A percentile compares a stretch with the other conserved stretches of the same genome.
Conservation (phyloP, 1,140 invertebrate species). For the Paramacrobiotus metropolitanus region DNA sequence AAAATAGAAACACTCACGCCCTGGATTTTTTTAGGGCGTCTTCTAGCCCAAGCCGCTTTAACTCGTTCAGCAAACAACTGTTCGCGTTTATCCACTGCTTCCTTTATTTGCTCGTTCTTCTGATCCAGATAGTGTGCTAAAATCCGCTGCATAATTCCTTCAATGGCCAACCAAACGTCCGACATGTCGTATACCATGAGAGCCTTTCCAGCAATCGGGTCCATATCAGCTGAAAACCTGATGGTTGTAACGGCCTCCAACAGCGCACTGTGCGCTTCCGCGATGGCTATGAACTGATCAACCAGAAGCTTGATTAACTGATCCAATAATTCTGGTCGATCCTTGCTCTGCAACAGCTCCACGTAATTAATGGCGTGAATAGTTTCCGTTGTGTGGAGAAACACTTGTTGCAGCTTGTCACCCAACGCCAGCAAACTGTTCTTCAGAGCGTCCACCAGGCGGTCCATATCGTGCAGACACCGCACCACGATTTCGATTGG, state of each 20-base stretch:
- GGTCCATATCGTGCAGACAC: neutral
- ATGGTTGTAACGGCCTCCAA: neutral
- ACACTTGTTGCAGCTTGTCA: neutral
- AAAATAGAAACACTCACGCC: too few relatives aligned
- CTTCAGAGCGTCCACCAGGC: neutral
- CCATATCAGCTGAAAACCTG: neutral
- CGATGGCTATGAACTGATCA: neutral
- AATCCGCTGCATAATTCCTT: neutral
- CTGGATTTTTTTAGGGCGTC: neutral
- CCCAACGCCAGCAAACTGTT: neutral
- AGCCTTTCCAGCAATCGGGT: neutral
- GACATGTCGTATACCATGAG: neutral
- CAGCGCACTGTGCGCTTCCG: neutral
- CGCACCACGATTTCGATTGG: neutral
- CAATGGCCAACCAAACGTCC: conserved; percentile 2
- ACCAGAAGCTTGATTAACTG: neutral
- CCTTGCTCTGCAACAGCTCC: neutral
- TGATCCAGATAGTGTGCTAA: neutral
- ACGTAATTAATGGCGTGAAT: neutral
- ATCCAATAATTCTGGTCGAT: neutral
- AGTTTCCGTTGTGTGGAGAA: neutral
- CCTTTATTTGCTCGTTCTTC: neutral
- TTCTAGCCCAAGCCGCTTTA: neutral
- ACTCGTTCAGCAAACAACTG: neutral
- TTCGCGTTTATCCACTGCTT: conserved; percentile 1